Conservation (phyloP, 2,888 invertebrate genomes). For the Clusia tigrina region DNA sequence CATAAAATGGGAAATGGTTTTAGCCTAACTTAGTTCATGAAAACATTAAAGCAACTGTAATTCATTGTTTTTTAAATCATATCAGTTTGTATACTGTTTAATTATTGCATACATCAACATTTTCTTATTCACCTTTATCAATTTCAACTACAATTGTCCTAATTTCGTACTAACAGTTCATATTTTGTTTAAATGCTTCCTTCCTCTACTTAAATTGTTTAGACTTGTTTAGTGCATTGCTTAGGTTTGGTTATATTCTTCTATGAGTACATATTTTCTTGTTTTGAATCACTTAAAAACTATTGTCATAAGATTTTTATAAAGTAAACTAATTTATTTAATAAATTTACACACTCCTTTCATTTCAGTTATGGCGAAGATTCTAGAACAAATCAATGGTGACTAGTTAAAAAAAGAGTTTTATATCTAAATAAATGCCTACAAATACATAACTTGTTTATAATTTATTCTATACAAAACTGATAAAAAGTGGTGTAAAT, state of each 20-base stretch:
- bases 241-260: not conserved
- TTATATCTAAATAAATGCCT: too few species aligned
- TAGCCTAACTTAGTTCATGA: too few species aligned
- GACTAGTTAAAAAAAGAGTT: too few species aligned
- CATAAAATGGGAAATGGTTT: too few species aligned
- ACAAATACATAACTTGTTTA: too few species aligned
- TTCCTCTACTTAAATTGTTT: not conserved
- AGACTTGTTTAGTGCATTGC: not conserved
- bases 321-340: slow-evolving; percentile 19
- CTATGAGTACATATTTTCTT: not conserved
- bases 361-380: slow-evolving; percentile 7
- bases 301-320: slow-evolving; percentile 24
- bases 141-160: slow-evolving; percentile 20
- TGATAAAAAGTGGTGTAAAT: too few species aligned
- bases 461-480: too few species aligned
- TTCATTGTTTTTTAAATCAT: too few species aligned
- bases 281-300: slow-evolving; percentile 14
- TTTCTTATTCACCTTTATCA: not conserved
- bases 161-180: slow-evolving; percentile 13
- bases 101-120: not conserved
- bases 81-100: not conserved
- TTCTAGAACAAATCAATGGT: slow-evolving; percentile 18
- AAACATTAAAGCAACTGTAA: too few species aligned
- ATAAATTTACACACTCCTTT: slow-evolving; percentile 17
- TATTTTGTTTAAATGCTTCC: not conserved